These are phyloP conservation scores for Luscinia luscinia DNA, from an alignment of 2,797 vertebrate genomes.

Conservation along the genomic window DNA sequence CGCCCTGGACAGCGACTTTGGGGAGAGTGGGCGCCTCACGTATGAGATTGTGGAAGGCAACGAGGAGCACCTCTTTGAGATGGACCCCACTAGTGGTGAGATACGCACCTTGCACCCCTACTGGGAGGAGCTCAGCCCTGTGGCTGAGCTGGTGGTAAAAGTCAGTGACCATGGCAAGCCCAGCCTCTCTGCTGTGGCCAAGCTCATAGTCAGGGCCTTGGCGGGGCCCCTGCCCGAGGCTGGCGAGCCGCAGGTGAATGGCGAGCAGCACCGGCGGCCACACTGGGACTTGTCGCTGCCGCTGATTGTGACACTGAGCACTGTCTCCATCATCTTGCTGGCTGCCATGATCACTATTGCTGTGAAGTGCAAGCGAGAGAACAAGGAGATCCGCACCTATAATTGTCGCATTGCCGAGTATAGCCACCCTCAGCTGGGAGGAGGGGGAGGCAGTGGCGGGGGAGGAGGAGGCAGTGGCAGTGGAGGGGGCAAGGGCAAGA, in stretches of 20 bases:
- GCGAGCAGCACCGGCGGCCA: slow-evolving; percentile 84
- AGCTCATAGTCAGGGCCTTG: slow-evolving; percentile 92
- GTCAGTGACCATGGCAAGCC: slow-evolving; percentile 98
- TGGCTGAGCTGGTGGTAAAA: slow-evolving; percentile 93
- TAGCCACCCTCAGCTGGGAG: slow-evolving; percentile 93
- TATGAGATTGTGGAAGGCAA: slow-evolving; percentile 98
- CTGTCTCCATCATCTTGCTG: slow-evolving; percentile 95
- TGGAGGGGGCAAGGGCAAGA: slow-evolving; percentile 85
- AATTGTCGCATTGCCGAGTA: slow-evolving; percentile 99
- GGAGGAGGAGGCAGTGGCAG: slow-evolving; percentile 69
- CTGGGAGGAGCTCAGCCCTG: slow-evolving; percentile 93
- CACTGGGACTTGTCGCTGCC: slow-evolving; percentile 98
- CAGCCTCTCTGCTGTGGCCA: slow-evolving; percentile 91
- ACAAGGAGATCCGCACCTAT: slow-evolving; percentile 99
- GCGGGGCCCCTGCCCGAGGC: slow-evolving; percentile 90
- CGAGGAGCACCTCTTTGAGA: slow-evolving; percentile 96
- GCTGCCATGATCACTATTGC: slow-evolving; percentile 99
- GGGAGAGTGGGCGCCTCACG: slow-evolving; percentile 96
- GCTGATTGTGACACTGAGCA: slow-evolving; percentile 95
- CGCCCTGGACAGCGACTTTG: slow-evolving; percentile 95
- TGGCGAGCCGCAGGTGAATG: slow-evolving; percentile 90
- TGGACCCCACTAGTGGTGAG: slow-evolving; percentile 93
- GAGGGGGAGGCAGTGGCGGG: slow-evolving; percentile 69
- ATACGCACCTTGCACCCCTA: slow-evolving; percentile 93
- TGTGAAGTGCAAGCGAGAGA: slow-evolving; percentile 97